phyloP scores from a whole-genome alignment of 1,140 invertebrate species.

The Drosophila sulfurigaster region DNA sequence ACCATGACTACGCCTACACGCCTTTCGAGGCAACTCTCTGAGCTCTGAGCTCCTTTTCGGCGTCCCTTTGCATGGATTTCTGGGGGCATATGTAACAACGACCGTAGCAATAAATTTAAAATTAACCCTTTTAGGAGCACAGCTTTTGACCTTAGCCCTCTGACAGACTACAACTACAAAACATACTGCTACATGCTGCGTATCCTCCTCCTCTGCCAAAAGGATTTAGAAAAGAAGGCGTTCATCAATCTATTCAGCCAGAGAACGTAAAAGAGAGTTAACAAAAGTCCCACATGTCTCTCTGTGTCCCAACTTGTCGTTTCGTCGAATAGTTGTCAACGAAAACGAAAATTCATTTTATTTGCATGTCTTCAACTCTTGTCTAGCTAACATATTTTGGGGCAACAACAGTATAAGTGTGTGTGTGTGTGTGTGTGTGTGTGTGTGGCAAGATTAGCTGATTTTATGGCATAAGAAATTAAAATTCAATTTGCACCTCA shows the following conservation, averaged over 20 bases:
- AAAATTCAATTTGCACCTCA: slow-evolving; percentile 32
- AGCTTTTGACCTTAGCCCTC: slow-evolving; percentile 65
- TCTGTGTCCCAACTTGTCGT: not conserved
- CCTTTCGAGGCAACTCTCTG: slow-evolving; percentile 5
- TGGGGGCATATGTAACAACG: slow-evolving; percentile 52
- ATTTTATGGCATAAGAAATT: slow-evolving; percentile 34
- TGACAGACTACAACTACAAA: slow-evolving; percentile 10
- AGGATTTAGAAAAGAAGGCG: not conserved
- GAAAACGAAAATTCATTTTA: slow-evolving; percentile 27
- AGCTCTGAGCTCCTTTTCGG: slow-evolving; percentile 8
- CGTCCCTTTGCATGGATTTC: slow-evolving; percentile 54
- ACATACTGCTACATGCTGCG: not conserved
- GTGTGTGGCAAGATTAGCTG: slow-evolving; percentile 15
- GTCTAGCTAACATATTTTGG: slow-evolving; percentile 7
- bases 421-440: not conserved
- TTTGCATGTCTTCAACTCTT: slow-evolving; percentile 24
- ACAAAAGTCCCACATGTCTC: not conserved
- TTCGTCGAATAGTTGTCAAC: slow-evolving; percentile 35
- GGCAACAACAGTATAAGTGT: not conserved
- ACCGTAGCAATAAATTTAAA: slow-evolving; percentile 78
- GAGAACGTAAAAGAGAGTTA: not conserved
- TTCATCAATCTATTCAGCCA: slow-evolving; percentile 38
- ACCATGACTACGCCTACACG: slow-evolving; percentile 46
- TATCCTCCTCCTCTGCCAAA: not conserved
- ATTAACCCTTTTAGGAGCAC: slow-evolving; percentile 78